Base-by-base conservation (phyloP, 1,140 invertebrate species). In the Carcinoscorpius rotundicauda region DNA sequence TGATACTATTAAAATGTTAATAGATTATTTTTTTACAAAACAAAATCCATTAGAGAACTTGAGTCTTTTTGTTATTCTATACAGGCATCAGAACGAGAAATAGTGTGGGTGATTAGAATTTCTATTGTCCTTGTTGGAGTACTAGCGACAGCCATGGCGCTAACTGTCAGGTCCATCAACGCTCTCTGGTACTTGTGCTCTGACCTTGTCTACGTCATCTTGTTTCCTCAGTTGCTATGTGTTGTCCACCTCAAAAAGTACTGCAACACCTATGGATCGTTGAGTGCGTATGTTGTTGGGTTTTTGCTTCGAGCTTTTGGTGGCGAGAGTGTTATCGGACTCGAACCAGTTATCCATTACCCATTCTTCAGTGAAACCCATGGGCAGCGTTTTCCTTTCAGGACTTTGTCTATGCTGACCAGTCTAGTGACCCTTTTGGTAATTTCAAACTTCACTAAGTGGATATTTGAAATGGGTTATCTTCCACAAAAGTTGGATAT, bases 191-290 rank as follows among this genome's bases (percentile, higher is more conserved):
- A 81, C 63, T 89, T 98, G 83, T 98, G 94, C 78, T 97, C 94
- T 9, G 96, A 98, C 79, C 79, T 98, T 71, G 93, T 97, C 53
- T 99, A 97, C 81, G 93, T 97, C 62, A 96, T 99, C 73, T 83
- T 99, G 63, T 98, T 98, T 78, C 96, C 96, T 0, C 93, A 97
- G 79, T 83, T 99, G n/a, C 81, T 97, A 60, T 95, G 93, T 85
- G 95, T 98, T 69, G 92, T 98, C 4, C 94, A 98, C 79, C 93
- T 94, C 77, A 90, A 92, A 76, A 81, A 87, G 58, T 82, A 91
- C 74, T 93, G 90, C 79, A 98, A 98, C 80, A 97, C 95, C 0
- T 98, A 98, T 76, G 96, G 96, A 49, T 97, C 93, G 48, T 78
- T 98, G 51, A 80, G 87, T 3, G 91, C 89, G 0, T 96, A 96